These are phyloP conservation scores for Plusia festucae DNA, from an alignment of 2,888 invertebrate species.

Conservation along the genomic window DNA sequence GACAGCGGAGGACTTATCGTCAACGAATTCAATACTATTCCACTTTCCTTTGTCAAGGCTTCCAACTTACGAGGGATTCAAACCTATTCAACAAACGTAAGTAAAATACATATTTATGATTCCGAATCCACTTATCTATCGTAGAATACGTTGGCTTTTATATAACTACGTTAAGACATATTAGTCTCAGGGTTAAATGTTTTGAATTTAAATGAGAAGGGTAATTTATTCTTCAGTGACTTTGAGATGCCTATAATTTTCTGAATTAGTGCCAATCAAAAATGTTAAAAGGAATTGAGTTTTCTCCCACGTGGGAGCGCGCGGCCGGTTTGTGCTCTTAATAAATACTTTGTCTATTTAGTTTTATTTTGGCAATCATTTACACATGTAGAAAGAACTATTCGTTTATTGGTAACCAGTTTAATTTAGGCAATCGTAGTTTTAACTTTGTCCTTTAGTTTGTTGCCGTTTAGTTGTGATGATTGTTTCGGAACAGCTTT, in stretches of 20 bases:
- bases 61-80: slow-evolving; percentile 17
- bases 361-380: too few relatives aligned
- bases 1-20: slow-evolving; percentile 34
- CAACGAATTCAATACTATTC: slow-evolving; percentile 31
- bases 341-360: too few relatives aligned
- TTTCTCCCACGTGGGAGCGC: too few relatives aligned
- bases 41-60: slow-evolving; percentile 17
- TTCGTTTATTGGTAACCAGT: too few relatives aligned
- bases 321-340: too few relatives aligned
- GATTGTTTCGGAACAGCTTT: neutral
- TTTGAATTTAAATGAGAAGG: neutral
- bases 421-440: neutral
- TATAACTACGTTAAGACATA: neutral
- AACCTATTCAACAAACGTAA: slow-evolving; percentile 12
- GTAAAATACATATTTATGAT: slow-evolving; percentile 11
- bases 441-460: neutral
- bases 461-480: neutral
- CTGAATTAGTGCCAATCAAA: neutral
- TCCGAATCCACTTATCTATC: neutral
- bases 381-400: too few relatives aligned
- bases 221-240: too few relatives aligned
- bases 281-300: neutral
- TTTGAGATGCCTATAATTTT: too few relatives aligned
- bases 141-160: neutral
- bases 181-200: neutral